These are phyloP conservation scores for Heterodera filipjevi DNA, from an alignment of 2,888 invertebrate genomes.

Conservation along the genomic window DNA sequence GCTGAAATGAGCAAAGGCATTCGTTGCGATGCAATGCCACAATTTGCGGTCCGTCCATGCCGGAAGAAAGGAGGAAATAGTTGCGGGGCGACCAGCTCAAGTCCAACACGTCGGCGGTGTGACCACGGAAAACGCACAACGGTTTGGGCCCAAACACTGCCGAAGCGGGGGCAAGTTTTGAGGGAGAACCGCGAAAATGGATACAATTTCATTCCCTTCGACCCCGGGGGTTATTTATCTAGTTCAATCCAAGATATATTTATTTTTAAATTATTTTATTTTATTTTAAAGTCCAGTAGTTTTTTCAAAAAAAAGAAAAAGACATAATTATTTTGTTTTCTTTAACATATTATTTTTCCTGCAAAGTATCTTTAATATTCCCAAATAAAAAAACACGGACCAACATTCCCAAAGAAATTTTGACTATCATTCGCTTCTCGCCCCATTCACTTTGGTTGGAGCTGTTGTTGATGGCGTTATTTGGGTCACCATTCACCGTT, in stretches of 20 bases:
- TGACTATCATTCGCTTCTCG: too few species aligned
- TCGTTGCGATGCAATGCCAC: constrained; percentile 97
- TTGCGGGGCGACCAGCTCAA: constrained; percentile 90
- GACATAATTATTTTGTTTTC: too few species aligned
- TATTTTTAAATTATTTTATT: too few species aligned
- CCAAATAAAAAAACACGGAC: too few species aligned
- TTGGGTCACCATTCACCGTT: not conserved
- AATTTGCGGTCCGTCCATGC: constrained; percentile 71
- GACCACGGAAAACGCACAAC: constrained; percentile 74
- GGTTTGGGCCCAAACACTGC: constrained; percentile 51
- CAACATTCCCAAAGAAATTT: too few species aligned
- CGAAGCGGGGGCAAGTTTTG: not conserved
- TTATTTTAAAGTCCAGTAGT: too few species aligned
- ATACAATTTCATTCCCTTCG: too few species aligned
- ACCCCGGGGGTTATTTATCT: too few species aligned
- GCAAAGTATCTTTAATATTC: too few species aligned
- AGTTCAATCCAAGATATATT: too few species aligned
- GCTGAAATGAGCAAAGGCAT: constrained; percentile 97
- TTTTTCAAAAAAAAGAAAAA: too few species aligned
- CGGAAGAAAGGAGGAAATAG: constrained; percentile 61
- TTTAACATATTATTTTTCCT: too few species aligned
- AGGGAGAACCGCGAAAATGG: not conserved
- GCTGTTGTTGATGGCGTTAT: not conserved
- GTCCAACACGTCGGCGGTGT: constrained; percentile 92
- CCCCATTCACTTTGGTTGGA: constrained; percentile 1